phyloP scores from a whole-genome alignment of 1,140 invertebrate species.

The Lerema accius region DNA sequence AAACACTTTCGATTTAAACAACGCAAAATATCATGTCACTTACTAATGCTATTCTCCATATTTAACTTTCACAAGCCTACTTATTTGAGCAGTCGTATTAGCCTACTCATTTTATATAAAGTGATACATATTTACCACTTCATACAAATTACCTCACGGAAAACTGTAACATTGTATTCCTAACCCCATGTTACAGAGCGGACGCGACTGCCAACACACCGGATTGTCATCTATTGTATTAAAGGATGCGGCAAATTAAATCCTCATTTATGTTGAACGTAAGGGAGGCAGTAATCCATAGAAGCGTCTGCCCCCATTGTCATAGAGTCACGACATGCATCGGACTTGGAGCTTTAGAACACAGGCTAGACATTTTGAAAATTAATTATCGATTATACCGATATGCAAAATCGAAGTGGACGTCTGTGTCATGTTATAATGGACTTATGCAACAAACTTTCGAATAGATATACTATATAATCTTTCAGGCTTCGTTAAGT shows the following conservation, averaged over 20 bases:
- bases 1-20: too few relatives aligned
- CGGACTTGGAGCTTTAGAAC: slow-evolving; percentile 59
- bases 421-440: too few relatives aligned
- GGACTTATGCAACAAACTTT: too few relatives aligned
- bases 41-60: too few relatives aligned
- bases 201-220: slow-evolving; percentile 45
- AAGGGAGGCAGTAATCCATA: slow-evolving; percentile 64
- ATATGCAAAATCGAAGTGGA: slow-evolving; percentile 33
- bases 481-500: too few relatives aligned
- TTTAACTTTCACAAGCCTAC: too few relatives aligned
- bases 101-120: too few relatives aligned
- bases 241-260: slow-evolving; percentile 74
- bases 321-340: slow-evolving; percentile 46
- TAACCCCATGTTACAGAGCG: slow-evolving; percentile 47
- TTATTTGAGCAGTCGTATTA: too few relatives aligned
- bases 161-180: slow-evolving; percentile 48
- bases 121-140: too few relatives aligned
- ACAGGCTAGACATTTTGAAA: slow-evolving; percentile 58
- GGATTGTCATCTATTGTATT: slow-evolving; percentile 66
- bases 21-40: too few relatives aligned
- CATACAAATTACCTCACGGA: slow-evolving; percentile 35
- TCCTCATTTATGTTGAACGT: slow-evolving; percentile 70
- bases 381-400: slow-evolving; percentile 66
- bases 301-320: slow-evolving; percentile 59
- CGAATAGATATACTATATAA: too few relatives aligned